Conservation (phyloP, 2,113 vertebrate species). For the Alexandromys fortis region DNA sequence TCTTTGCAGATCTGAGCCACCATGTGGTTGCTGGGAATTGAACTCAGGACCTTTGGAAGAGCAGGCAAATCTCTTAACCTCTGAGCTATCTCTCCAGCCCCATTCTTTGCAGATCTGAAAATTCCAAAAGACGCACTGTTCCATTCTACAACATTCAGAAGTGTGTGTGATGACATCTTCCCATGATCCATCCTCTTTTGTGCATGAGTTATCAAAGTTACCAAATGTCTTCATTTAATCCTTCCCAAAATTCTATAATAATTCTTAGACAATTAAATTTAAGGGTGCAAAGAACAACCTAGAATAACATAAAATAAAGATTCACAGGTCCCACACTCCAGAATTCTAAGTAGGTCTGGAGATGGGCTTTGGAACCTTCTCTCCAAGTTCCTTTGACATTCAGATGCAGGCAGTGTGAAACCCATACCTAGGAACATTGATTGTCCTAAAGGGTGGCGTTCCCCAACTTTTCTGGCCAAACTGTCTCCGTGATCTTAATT, state of each 20-base stretch:
- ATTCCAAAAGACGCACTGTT: background rate
- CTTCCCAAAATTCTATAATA: conserved; percentile 16
- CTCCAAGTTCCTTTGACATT: conserved; percentile 3
- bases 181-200: background rate
- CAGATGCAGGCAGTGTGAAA: background rate
- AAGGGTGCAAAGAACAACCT: background rate
- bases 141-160: background rate
- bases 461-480: background rate
- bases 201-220: background rate
- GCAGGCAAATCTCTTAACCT: too few species aligned
- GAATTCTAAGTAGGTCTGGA: conserved; percentile 21
- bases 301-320: background rate
- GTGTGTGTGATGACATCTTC: background rate
- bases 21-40: too few species aligned
- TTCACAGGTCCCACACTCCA: background rate
- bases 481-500: background rate
- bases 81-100: too few species aligned
- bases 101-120: background rate
- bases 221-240: background rate
- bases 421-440: background rate
- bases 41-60: too few species aligned
- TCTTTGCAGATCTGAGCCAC: background rate
- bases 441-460: background rate
- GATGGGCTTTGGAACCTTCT: background rate
- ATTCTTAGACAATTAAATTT: background rate